Percentiles rank a stretch among this genome's conserved stretches.
phyloP scores from a whole-genome alignment of 23 tunicate species.

The Clavelina lepadiformis region DNA sequence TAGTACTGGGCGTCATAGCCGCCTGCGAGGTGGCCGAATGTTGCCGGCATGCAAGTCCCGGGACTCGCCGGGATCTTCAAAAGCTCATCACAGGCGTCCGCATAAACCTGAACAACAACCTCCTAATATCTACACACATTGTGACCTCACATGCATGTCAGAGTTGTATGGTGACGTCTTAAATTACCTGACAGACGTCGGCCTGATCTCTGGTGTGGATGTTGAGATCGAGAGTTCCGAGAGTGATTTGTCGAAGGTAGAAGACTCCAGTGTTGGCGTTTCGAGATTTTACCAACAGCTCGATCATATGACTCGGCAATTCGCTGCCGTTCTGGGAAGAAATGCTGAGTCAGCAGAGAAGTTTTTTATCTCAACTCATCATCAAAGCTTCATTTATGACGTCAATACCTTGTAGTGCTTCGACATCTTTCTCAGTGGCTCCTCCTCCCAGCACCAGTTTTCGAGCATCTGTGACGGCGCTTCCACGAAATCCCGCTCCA shows the following conservation, averaged over 20 bases:
- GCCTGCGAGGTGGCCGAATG: slow-evolving; percentile 89
- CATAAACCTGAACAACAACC: slow-evolving; percentile 68
- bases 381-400: too few species aligned
- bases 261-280: slow-evolving; percentile 89
- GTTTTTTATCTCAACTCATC: too few species aligned
- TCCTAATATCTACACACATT: too few species aligned
- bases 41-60: slow-evolving; percentile 89
- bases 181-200: slow-evolving; percentile 57
- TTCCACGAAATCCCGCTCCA: slow-evolving; percentile 91
- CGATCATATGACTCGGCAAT: slow-evolving; percentile 56
- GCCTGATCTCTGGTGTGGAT: slow-evolving; percentile 45
- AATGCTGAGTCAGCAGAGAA: too few species aligned
- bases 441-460: slow-evolving; percentile 96
- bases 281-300: slow-evolving; percentile 55
- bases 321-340: slow-evolving; percentile 44
- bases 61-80: slow-evolving; percentile 62
- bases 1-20: slow-evolving; percentile 97
- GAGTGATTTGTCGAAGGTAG: slow-evolving; percentile 65
- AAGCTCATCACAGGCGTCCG: slow-evolving; percentile 46
- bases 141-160: too few species aligned
- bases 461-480: slow-evolving; percentile 96
- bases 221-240: slow-evolving; percentile 71
- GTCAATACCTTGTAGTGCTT: slow-evolving; percentile 81
- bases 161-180: background rate
- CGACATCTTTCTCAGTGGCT: slow-evolving; percentile 67